phyloP scores from a whole-genome alignment of 2,797 vertebrate genomes.

The Geotrypetes seraphini region DNA sequence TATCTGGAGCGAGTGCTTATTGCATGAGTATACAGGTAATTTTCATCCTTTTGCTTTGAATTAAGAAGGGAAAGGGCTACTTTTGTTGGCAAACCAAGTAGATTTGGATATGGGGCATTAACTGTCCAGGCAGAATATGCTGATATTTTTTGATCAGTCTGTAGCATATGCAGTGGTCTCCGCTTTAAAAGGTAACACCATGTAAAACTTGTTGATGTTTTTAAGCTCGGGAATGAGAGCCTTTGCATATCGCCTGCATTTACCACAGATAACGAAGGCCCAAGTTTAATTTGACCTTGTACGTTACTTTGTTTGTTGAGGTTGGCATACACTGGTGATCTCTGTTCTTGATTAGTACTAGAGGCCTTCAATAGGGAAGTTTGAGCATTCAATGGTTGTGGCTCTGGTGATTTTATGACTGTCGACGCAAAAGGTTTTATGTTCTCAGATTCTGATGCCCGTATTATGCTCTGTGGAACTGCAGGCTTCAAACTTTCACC shows the following conservation, averaged over 20 bases:
- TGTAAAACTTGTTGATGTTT: constrained; percentile 86
- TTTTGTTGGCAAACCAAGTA: constrained; percentile 85
- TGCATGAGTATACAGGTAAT: constrained; percentile 81
- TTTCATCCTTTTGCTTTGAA: constrained; percentile 86
- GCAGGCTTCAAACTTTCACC: constrained; percentile 41
- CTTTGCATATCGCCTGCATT: constrained; percentile 68
- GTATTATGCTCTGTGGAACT: constrained; percentile 42
- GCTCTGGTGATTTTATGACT: constrained; percentile 34
- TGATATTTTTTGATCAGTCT: constrained; percentile 81
- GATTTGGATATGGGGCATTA: constrained; percentile 77
- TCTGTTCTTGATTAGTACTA: constrained; percentile 62
- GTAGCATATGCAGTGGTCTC: constrained; percentile 74
- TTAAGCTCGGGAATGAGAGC: constrained; percentile 84
- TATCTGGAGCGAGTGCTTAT: constrained; percentile 72
- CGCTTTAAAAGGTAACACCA: constrained; percentile 93
- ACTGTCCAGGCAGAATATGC: constrained; percentile 83
- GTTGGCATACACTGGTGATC: constrained; percentile 47
- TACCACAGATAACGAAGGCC: constrained; percentile 51
- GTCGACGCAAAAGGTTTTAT: constrained; percentile 30
- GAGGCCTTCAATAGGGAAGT: constrained; percentile 44
- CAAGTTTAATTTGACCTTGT: constrained; percentile 61
- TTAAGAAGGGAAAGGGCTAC: constrained; percentile 89
- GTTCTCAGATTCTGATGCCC: constrained; percentile 53
- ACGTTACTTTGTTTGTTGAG: constrained; percentile 48
- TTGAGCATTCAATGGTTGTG: constrained; percentile 28